phyloP scores from a whole-genome alignment of 2,113 vertebrate genomes.

The Nicator chloris region DNA sequence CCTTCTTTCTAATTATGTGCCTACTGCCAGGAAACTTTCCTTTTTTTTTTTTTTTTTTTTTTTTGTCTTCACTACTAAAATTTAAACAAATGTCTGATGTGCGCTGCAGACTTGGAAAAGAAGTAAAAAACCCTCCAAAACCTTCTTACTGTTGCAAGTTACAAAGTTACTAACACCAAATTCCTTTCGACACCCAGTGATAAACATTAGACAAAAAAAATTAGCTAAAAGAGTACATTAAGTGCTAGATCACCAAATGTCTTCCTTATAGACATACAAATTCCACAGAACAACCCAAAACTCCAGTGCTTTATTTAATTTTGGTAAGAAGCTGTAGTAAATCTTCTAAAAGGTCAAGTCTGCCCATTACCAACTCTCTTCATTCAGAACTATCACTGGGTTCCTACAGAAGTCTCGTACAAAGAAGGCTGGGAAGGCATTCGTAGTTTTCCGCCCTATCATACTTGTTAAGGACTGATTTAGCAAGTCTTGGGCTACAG shows the following conservation, averaged over 20 bases:
- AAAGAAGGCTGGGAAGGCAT: neutral
- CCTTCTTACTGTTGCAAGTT: neutral
- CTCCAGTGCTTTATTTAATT: neutral
- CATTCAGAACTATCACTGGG: neutral
- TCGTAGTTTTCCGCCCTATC: neutral
- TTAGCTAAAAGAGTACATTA: neutral
- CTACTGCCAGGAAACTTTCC: slow-evolving; percentile 54
- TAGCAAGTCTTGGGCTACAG: neutral
- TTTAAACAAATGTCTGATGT: slow-evolving; percentile 31
- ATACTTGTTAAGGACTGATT: neutral
- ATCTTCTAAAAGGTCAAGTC: neutral
- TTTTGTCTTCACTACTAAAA: neutral
- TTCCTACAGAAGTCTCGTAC: neutral
- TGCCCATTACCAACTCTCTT: neutral
- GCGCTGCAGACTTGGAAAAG: neutral
- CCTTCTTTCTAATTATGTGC: slow-evolving; percentile 40
- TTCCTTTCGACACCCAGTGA: neutral
- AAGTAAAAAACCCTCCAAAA: neutral
- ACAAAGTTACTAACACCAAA: slow-evolving; percentile 11
- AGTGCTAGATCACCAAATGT: neutral
- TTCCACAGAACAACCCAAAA: neutral
- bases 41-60: neutral
- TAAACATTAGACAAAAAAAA: neutral
- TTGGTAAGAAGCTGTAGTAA: neutral
- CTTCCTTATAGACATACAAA: neutral